Percentiles rank a stretch among this genome's conserved stretches.
Conservation (phyloP, 1,140 invertebrate genomes). For the Sycophaga agraensis region DNA sequence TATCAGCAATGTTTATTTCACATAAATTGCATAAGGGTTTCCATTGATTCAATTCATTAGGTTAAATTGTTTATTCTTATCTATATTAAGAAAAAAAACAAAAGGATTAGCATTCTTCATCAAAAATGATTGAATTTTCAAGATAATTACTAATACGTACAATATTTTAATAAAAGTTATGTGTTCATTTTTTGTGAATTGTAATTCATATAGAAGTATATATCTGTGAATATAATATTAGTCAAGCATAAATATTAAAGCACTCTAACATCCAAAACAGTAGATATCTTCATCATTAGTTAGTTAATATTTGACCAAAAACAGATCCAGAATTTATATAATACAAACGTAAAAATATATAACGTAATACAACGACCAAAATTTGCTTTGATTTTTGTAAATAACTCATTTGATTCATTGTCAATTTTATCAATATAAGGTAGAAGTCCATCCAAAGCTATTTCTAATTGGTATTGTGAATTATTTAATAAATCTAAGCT, state of each 20-base stretch:
- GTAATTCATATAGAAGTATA: slow-evolving; percentile 78
- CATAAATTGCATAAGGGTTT: slow-evolving; percentile 76
- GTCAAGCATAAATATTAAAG: not conserved
- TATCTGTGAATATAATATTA: slow-evolving; percentile 64
- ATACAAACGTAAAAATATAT: too few relatives aligned
- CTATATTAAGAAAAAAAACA: slow-evolving; percentile 61
- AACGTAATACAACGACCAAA: slow-evolving; percentile 67
- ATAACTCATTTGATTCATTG: slow-evolving; percentile 63
- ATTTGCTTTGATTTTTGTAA: slow-evolving; percentile 69
- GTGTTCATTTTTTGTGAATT: slow-evolving; percentile 90
- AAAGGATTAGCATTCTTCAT: slow-evolving; percentile 67
- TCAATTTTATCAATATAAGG: slow-evolving; percentile 69
- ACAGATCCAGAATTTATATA: slow-evolving; percentile 68
- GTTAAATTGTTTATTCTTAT: slow-evolving; percentile 73
- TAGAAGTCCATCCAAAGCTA: slow-evolving; percentile 65
- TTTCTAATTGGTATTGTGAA: slow-evolving; percentile 60
- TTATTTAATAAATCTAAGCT: not conserved
- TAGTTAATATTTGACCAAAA: slow-evolving; percentile 64
- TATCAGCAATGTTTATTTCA: slow-evolving; percentile 56
- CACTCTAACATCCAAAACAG: too few relatives aligned
- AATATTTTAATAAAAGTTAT: slow-evolving; percentile 78
- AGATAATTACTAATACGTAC: slow-evolving; percentile 75
- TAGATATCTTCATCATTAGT: too few relatives aligned
- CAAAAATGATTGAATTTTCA: slow-evolving; percentile 73
- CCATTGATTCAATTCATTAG: slow-evolving; percentile 83